These are phyloP conservation scores for Ornithoptera alexandrae DNA, from an alignment of 2,888 invertebrate species.

Conservation along the genomic window DNA sequence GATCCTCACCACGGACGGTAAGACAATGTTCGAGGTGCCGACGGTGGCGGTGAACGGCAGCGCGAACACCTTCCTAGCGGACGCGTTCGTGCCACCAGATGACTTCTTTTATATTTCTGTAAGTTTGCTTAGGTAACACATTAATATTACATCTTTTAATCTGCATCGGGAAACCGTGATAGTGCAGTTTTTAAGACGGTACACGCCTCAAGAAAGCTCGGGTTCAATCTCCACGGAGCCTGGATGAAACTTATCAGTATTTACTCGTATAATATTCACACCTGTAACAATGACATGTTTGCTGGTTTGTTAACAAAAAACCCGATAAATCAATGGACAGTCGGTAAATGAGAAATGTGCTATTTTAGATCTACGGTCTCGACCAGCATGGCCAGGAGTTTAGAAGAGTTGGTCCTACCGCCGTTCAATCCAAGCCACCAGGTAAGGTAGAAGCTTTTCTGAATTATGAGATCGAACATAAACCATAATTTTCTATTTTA, in stretches of 20 bases:
- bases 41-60: slow-evolving; percentile 43
- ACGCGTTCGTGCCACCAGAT: slow-evolving; percentile 82
- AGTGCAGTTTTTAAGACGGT: no score
- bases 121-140: slow-evolving; percentile 39
- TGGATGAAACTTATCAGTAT: no score
- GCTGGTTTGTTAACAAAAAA: no score
- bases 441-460: slow-evolving; percentile 51
- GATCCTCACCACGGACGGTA: slow-evolving; percentile 54
- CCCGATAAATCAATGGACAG: no score
- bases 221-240: no score
- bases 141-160: no score
- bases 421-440: slow-evolving; percentile 81
- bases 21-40: slow-evolving; percentile 62
- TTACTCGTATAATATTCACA: no score
- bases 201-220: no score
- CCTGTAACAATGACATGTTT: no score
- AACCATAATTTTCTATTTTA: no score
- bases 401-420: slow-evolving; percentile 82
- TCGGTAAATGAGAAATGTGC: not conserved
- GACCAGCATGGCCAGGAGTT: slow-evolving; percentile 82
- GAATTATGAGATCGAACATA: no score
- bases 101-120: slow-evolving; percentile 84
- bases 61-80: slow-evolving; percentile 69
- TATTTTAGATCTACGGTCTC: slow-evolving; percentile 79
- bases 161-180: no score